Evolutionary conservation across 2,113 vertebrate genomes (phyloP).

Genomic region (Ariopsis seemanni): DNA sequence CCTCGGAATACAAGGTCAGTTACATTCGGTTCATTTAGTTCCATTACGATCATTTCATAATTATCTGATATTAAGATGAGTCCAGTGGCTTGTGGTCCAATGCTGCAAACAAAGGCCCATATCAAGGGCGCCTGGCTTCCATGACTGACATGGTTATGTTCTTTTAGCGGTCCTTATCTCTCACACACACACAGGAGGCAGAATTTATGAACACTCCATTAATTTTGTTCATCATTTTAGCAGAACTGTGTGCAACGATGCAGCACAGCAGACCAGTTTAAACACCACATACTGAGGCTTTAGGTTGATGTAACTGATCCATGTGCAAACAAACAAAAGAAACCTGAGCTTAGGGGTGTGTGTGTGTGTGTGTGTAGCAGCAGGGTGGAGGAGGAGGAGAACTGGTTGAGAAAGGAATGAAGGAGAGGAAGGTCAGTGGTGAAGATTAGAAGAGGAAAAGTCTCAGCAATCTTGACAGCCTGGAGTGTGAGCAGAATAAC

Average conservation of each 20-base stretch:
- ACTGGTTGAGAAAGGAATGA: conserved; percentile 16
- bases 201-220: neutral
- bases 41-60: neutral
- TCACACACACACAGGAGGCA: neutral
- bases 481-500: conserved; percentile 26
- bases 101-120: neutral
- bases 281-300: neutral
- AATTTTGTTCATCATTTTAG: neutral
- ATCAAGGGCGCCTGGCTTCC: neutral
- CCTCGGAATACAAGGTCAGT: too few relatives aligned
- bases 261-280: neutral
- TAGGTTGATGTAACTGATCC: neutral
- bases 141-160: neutral
- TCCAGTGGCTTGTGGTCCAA: neutral
- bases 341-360: neutral
- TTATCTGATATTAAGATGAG: neutral
- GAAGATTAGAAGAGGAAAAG: conserved; percentile 29
- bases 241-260: neutral
- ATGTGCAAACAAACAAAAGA: neutral
- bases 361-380: conserved; percentile 18
- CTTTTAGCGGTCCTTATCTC: neutral
- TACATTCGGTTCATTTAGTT: too few relatives aligned
- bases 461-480: conserved; percentile 25
- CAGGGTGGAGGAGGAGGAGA: conserved; percentile 23
- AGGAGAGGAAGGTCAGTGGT: conserved; percentile 26